Base-by-base conservation (phyloP, 2,888 invertebrate genomes). In the Fissipunctia ypsillon region DNA sequence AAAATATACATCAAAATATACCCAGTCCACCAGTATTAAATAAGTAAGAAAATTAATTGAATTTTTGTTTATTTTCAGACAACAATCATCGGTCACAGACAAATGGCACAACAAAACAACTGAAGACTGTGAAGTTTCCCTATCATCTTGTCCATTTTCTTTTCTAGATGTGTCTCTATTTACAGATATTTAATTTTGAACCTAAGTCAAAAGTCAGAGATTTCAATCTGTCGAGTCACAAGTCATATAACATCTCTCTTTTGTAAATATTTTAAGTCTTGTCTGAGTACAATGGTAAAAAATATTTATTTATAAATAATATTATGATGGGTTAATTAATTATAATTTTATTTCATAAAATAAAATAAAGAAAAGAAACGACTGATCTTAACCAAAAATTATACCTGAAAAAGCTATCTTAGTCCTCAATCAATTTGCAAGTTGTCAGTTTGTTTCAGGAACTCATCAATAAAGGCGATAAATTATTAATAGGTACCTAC, bases 61-160 rank as follows among this genome's bases (percentile, higher is more conserved):
- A n/a, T n/a, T n/a, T n/a, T n/a, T n/a, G n/a, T n/a, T n/a, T n/a
- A n/a, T n/a, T n/a, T 93, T 64, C 93, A 96, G 95, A 67, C 89
- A 87, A 31, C 89, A 91, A 69, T 93, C 95, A 10, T 86, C 93
- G 25, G 83, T 86, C 0, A 95, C 95, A 2, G 90, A 92, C 14
- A 92, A 90, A 87, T 96, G 96, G 96, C 94, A 95, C 78, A 90
- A 91, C 54, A 84, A 84, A 57, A 90, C 92, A 0, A 65, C 73
- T 19, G 91, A 93, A 73, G 94, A 97, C 74, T 97, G 97, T 85
- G 87, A 89, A 25, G 85, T 91, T 60, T 92, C 97, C 3, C 89
- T 95, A 45, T 88, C 91, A 22, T 91, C 94, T 9, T 97, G 97
- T 76, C 97, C 97, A 0, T 91, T 97, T 69, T 97, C 97, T 9